Base-by-base conservation (phyloP, 2,797 vertebrate genomes). In the Tragelaphus eurycerus region DNA sequence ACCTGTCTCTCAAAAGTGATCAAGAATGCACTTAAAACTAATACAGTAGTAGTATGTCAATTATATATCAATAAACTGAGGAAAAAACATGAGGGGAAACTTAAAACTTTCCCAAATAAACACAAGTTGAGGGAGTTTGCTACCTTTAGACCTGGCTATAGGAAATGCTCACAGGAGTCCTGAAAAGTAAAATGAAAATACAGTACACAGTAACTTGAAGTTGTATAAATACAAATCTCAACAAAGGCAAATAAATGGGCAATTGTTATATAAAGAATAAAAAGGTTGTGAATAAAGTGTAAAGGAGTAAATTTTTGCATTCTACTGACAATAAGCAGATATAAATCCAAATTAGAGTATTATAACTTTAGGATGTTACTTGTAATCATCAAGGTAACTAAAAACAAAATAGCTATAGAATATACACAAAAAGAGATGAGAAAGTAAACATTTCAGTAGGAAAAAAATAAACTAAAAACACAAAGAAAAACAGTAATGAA, bases 351-450 rank as follows among this genome's bases (percentile, higher is more conserved):
- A 43, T 34, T 50, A 85, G 48, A 46, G 85, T 67, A 14, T 64
- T 50, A 50, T 86, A 67, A 67, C 13, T 34, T 25, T n/a, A 50
- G 31, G 31, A 34, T 86, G 60, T 6, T 52, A 52, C 48, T 6
- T 87, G 31, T 86, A 88, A 88, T 88, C 86, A 71, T 25, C 62
- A 55, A 54, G 86, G 16, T 74, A 71, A 88, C 64, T 2, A 13
- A 34, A 74, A 6, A 74, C 23, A 74, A 55, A 71, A 19, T 12
- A 71, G 48, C 23, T 27, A 38, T 13, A 71, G 23, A 38, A 88
- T 29, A 88, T 27, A 43, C 64, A 71, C 50, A 71, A 54, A 71
- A 71, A 16, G 23, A 71, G 34, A 54, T 29, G 19, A 88, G 50
- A 88, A 71, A 74, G n/a, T 27, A 43, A 74, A 88, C 25, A 55